phyloP scores from a whole-genome alignment of 2,113 vertebrate genomes.

The Malurus alboscapulatus region DNA sequence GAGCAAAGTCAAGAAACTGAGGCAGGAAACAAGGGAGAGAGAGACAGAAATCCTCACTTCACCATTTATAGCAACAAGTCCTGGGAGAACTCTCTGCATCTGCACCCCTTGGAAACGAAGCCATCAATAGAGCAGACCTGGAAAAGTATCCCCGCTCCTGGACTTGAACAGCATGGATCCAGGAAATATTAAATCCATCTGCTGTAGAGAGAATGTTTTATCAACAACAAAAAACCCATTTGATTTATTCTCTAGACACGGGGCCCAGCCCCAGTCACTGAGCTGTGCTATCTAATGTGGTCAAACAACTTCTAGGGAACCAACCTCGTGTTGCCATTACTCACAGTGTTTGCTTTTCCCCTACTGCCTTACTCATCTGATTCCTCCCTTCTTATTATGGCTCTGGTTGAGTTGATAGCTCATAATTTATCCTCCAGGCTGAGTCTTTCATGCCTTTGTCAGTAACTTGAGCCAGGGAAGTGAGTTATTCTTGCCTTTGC shows the following conservation, averaged over 20 bases:
- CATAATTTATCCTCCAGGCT: conserved; percentile 61
- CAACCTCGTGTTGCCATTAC: conserved; percentile 61
- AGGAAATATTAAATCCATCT: conserved; percentile 70
- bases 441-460: conserved; percentile 62
- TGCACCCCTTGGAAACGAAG: conserved; percentile 17
- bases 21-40: background rate
- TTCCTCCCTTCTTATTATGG: conserved; percentile 62
- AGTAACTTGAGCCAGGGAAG: conserved; percentile 55
- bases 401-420: conserved; percentile 64
- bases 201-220: conserved; percentile 64
- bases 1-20: background rate
- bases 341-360: conserved; percentile 67
- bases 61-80: conserved; percentile 9
- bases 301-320: conserved; percentile 68
- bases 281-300: conserved; percentile 69
- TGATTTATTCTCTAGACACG: conserved; percentile 68
- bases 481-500: conserved; percentile 60
- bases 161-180: conserved; percentile 38
- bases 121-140: conserved; percentile 15
- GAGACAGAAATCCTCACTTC: background rate
- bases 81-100: background rate
- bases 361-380: conserved; percentile 62
- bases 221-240: conserved; percentile 52
- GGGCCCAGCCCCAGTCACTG: conserved; percentile 42
- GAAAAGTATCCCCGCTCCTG: conserved; percentile 37